A percentile compares a stretch with the other conserved stretches of the same genome.
Conservation (phyloP, 2,113 vertebrate species). For the Mirounga angustirostris region DNA sequence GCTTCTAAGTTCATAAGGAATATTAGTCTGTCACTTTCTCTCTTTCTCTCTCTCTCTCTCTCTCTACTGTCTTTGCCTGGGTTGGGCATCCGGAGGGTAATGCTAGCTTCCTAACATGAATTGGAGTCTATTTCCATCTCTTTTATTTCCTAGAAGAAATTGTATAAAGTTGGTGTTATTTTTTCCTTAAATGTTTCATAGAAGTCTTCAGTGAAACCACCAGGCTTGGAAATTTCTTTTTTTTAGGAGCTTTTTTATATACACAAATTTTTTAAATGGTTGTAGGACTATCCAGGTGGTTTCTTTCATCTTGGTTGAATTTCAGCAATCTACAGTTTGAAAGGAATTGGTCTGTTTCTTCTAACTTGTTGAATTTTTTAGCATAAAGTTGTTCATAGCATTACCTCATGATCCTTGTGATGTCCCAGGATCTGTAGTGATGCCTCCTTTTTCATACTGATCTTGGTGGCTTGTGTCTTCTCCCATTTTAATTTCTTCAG, state of each 20-base stretch:
- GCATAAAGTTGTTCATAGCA: background rate
- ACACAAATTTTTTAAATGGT: background rate
- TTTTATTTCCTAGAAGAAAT: background rate
- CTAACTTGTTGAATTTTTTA: background rate
- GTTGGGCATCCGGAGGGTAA: background rate
- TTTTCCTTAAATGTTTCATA: background rate
- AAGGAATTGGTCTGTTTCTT: conserved; percentile 12
- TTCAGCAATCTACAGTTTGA: background rate
- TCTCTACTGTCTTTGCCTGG: background rate
- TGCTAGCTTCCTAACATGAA: background rate
- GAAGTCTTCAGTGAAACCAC: background rate
- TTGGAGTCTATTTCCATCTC: background rate
- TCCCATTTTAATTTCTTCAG: background rate
- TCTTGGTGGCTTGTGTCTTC: background rate
- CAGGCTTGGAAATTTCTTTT: background rate
- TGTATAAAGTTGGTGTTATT: background rate
- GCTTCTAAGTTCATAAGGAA: background rate
- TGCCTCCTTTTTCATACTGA: background rate
- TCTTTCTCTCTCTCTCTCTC: background rate
- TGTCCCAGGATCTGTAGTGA: background rate
- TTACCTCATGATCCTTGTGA: background rate
- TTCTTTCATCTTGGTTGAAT: background rate
- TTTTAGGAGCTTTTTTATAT: background rate
- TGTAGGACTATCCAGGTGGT: background rate
- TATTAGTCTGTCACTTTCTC: background rate